Base-by-base conservation (phyloP, 2,888 invertebrate species). In the Erpobdella octoculata region DNA sequence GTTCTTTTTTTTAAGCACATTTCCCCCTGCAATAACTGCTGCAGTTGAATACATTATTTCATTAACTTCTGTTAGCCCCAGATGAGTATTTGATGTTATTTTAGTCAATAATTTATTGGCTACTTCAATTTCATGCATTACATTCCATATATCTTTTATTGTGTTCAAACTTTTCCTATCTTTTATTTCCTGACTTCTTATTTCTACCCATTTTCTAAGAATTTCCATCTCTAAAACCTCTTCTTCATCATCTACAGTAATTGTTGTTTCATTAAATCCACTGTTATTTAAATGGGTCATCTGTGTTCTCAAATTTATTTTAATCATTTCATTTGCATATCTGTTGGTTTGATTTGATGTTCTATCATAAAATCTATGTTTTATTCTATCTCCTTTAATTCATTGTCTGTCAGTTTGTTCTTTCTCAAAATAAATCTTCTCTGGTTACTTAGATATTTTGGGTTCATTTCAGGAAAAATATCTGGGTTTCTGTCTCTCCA, bases 401-500 rank as follows among this genome's bases (percentile, higher is more conserved):
- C 48, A 6, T 21, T n/a, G 5, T 3, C 12, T 9, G 48, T 48
- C n/a, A 48, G 48, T 12, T 48, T 48, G 48, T 48, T 48, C 25
- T 48, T 25, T 48, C 25, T 48, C n/a, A 48, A 21, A 12, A 48
- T 48, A 48, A 6, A 48, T 48, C 48, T 6, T 48, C 12, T 48
- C 18, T 41, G 41, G 18, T 48, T 48, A 48, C 48, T 48, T 25
- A 48, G 25, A 48, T 48, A 21, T 21, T 48, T 48, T n/a, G 48
- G 48, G 48, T 48, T 48, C 48, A 41, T 41, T 9, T 18, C 41
- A 9, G 41, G 41, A 41, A 41, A 41, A 41, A 41, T 41, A 9
- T 41, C 48, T 48, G 48, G 48, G 12, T 48, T 48, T 48, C 48
- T 48, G 48, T 48, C 48, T 3, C 48, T n/a, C 48, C 48, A 48